Base-by-base conservation (phyloP, 2,113 vertebrate species). In the Origma solitaria region DNA sequence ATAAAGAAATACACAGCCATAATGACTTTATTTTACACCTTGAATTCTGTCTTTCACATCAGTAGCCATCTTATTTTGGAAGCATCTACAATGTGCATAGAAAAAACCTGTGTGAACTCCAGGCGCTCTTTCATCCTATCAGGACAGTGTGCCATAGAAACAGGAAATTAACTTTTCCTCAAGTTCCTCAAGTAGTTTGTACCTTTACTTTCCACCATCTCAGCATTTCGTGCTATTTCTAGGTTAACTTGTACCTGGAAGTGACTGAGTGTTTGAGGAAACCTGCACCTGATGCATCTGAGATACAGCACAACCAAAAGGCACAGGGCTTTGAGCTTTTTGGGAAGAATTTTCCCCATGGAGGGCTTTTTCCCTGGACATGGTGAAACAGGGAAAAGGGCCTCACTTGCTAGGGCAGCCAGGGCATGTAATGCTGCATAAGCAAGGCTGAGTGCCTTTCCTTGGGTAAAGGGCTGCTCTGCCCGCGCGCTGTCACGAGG, bases 391-490 rank as follows among this genome's bases (percentile, higher is more conserved):
- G 30, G 19, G 60, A 95, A 75, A 93, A 91, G 69, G 17, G 2
- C 69, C 25, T 84, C 7, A 0, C 61, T 56, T 86, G 37, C 84
- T 68, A 17, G 62, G 65, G 75, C 65, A 77, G 76, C 20, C 90
- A 80, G 92, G 92, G 80, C 65, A 79, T 79, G 77, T 82, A 78
- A 92, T 35, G 57, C n/a, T 95, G 82, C 83, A 54, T 62, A 82
- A 92, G 68, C n/a, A 50, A 97, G 92, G 70, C 78, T 84, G 82
- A 64, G 68, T 78, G 91, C 64, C 83, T 96, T 90, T 96, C 91
- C 75, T 72, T 68, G 86, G 66, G 80, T 88, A 30, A 93, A 92
- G 72, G 33, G 13, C 33, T 65, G 47, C 68, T 88, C 77, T 95
- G 4, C 24, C 66, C n/a, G 23, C 94, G 82, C 6, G 3, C 84